Conservation (phyloP, 2,113 vertebrate genomes). For the Empidonax traillii region DNA sequence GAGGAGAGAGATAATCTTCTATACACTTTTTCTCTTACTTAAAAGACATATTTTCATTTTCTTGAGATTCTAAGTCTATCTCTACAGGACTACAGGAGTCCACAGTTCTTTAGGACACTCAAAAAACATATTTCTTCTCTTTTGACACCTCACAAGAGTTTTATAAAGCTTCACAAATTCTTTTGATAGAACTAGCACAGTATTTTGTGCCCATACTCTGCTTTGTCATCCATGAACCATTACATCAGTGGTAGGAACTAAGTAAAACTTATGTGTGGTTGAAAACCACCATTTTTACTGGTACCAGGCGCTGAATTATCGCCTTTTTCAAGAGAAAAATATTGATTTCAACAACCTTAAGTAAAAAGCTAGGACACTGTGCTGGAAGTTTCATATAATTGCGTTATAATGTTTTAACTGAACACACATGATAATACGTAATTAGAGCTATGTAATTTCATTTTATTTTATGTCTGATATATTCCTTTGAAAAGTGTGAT, state of each 20-base stretch:
- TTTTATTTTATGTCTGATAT: not conserved
- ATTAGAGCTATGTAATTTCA: not conserved
- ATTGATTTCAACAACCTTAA: not conserved
- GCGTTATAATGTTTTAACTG: not conserved
- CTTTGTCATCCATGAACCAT: not conserved
- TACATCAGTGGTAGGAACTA: not conserved
- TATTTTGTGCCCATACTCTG: not conserved
- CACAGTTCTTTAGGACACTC: not conserved
- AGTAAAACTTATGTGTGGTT: not conserved
- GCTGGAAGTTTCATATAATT: not conserved
- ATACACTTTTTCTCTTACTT: not conserved
- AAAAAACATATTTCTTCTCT: not conserved
- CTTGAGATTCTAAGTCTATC: not conserved
- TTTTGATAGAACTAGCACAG: not conserved
- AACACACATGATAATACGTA: not conserved
- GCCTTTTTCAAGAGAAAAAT: not conserved
- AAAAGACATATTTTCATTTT: not conserved
- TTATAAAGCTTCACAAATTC: not conserved
- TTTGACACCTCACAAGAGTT: not conserved
- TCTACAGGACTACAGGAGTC: not conserved
- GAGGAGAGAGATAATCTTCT: not conserved
- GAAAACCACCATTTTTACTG: not conserved
- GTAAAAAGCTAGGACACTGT: not conserved
- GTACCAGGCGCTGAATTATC: not conserved
- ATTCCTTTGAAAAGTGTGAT: not conserved